Percentiles rank a stretch among this genome's conserved stretches.
Evolutionary conservation across 2,113 vertebrate genomes (phyloP).

Genomic region (Carettochelys insculpta): DNA sequence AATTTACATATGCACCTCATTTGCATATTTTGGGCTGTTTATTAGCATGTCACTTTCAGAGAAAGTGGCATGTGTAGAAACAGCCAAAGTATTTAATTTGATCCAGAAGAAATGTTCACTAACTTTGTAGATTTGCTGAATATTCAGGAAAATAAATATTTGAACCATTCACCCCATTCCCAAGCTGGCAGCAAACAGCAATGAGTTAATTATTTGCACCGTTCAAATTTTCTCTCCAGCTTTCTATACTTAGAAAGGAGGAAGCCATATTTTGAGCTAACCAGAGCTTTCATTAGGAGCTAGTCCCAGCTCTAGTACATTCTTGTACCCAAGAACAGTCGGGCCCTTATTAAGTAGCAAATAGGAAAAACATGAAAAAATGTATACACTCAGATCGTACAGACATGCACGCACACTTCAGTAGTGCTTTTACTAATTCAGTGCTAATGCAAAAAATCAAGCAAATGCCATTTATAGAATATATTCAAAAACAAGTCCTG

Average conservation of each 20-base stretch:
- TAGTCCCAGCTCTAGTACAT: not conserved
- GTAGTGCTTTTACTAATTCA: not conserved
- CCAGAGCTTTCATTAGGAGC: not conserved
- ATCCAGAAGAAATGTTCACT: not conserved
- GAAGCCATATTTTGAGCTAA: fast-evolving
- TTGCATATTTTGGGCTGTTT: no score
- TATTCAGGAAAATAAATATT: not conserved
- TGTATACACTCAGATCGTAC: not conserved
- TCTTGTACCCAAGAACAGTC: fast-evolving
- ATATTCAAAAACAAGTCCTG: no score
- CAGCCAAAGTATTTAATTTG: not conserved
- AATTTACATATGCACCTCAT: no score
- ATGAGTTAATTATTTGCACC: not conserved
- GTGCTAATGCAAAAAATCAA: not conserved
- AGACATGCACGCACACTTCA: not conserved
- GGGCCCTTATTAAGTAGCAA: not conserved
- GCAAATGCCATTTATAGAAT: not conserved
- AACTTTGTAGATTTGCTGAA: not conserved
- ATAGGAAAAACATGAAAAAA: not conserved
- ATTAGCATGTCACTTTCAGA: no score
- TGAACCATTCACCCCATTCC: not conserved
- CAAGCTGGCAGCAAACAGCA: not conserved
- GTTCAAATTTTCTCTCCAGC: not conserved
- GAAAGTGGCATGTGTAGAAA: no score
- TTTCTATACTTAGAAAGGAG: not conserved